Percentiles rank a stretch among this genome's conserved stretches.
phyloP scores from a whole-genome alignment of 2,113 vertebrate genomes.

The Crotalus tigris region DNA sequence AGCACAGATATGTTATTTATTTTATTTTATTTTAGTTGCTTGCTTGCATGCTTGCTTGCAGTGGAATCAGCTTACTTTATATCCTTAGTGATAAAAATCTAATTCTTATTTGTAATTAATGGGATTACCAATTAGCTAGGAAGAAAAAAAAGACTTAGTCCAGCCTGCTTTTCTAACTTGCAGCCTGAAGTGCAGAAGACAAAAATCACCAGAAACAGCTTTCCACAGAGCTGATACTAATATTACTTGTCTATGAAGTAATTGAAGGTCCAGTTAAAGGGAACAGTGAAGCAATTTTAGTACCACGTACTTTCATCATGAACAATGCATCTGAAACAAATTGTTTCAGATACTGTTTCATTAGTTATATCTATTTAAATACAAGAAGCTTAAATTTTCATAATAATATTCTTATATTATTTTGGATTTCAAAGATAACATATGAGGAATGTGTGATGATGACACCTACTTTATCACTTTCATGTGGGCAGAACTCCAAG shows the following conservation, averaged over 20 bases:
- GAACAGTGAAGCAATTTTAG: not conserved
- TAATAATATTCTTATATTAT: not conserved
- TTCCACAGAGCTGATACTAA: not conserved
- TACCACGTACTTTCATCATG: not conserved
- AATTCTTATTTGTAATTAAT: constrained; percentile 2
- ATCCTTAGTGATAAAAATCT: too few relatives aligned
- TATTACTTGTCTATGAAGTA: not conserved
- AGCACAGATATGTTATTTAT: not conserved
- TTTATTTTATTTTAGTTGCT: too few relatives aligned
- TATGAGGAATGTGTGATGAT: not conserved
- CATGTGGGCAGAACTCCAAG: not conserved
- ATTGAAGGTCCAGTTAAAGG: not conserved
- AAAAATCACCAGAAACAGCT: not conserved
- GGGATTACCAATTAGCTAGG: not conserved
- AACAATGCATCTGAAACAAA: not conserved
- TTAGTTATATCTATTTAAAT: not conserved
- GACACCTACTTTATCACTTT: not conserved
- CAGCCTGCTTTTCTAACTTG: not conserved
- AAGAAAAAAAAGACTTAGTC: not conserved
- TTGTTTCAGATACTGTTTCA: not conserved
- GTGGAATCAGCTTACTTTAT: too few relatives aligned
- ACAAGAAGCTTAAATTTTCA: not conserved
- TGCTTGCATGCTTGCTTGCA: too few relatives aligned
- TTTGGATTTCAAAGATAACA: not conserved
- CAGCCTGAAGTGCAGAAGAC: too few relatives aligned